Conservation (phyloP, 2,888 invertebrate species). For the Drosophila tanythrix region DNA sequence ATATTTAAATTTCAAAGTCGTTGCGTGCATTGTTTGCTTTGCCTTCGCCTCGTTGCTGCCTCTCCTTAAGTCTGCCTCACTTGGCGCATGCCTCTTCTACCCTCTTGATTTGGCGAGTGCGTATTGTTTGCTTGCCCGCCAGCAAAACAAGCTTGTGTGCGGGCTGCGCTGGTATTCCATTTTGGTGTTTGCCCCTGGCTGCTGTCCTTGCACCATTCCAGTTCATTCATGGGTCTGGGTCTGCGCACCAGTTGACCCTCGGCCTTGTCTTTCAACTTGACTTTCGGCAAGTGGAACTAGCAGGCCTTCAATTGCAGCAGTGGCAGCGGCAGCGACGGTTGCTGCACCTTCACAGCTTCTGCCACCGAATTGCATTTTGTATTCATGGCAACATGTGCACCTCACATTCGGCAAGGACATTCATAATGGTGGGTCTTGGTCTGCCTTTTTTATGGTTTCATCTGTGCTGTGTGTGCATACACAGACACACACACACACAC, state of each 20-base stretch:
- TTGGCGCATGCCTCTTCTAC: background rate
- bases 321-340: background rate
- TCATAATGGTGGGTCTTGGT: constrained; percentile 14
- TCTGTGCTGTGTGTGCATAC: constrained; percentile 15
- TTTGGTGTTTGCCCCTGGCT: constrained; percentile 49
- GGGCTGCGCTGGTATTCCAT: constrained; percentile 13
- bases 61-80: background rate
- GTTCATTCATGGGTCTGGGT: constrained; percentile 15
- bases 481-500: constrained; percentile 10
- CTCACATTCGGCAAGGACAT: constrained; percentile 46
- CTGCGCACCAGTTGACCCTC: constrained; percentile 63
- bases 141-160: constrained; percentile 60
- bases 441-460: constrained; percentile 19
- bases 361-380: constrained; percentile 62
- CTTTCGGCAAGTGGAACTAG: constrained; percentile 64
- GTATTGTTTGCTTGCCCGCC: constrained; percentile 28
- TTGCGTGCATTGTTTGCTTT: constrained; percentile 38
- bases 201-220: constrained; percentile 40
- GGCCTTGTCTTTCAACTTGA: constrained; percentile 76
- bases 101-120: constrained; percentile 19
- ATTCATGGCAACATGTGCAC: constrained; percentile 69
- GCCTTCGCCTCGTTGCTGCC: constrained; percentile 9
- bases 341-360: constrained; percentile 30
- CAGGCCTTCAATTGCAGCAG: constrained; percentile 28
- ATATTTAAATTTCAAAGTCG: constrained; percentile 29